Percentiles rank a stretch among this genome's conserved stretches.
phyloP scores from a whole-genome alignment of 2,113 vertebrate species.

The Poecilia latipinna region DNA sequence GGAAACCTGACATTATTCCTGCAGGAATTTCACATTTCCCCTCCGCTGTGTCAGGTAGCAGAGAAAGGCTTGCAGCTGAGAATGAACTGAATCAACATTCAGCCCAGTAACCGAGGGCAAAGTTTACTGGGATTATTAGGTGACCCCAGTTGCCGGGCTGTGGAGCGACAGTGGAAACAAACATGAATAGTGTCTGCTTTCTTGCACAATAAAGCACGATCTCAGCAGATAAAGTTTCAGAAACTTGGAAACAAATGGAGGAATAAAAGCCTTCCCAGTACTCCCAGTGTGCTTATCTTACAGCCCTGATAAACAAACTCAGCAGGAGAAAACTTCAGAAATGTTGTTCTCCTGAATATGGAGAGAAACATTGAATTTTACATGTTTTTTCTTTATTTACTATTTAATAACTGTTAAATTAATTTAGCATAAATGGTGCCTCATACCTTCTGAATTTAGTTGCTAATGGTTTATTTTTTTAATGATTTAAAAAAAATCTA shows the following conservation, averaged over 20 bases:
- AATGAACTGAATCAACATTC: constrained; percentile 31
- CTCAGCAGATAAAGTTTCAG: constrained; percentile 40
- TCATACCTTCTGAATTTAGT: too few relatives aligned
- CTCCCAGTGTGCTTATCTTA: constrained; percentile 31
- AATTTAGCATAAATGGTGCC: too few relatives aligned
- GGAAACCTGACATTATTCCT: constrained; percentile 13
- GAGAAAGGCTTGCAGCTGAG: neutral
- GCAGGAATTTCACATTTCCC: neutral
- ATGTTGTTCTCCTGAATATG: too few relatives aligned
- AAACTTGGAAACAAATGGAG: constrained; percentile 24
- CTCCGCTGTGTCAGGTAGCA: neutral
- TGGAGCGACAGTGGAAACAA: constrained; percentile 47
- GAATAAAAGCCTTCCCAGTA: constrained; percentile 38
- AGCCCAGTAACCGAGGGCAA: constrained; percentile 11
- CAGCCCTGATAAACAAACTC: constrained; percentile 40
- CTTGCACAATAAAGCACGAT: constrained; percentile 43
- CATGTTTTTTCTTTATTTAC: too few relatives aligned
- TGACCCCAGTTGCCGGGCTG: neutral
- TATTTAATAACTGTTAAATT: too few relatives aligned
- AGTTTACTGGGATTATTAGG: constrained; percentile 21
- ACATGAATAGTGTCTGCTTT: constrained; percentile 49
- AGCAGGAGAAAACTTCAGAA: neutral
- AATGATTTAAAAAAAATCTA: too few relatives aligned
- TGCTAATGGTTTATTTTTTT: too few relatives aligned
- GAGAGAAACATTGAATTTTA: too few relatives aligned